A percentile compares a stretch with the other conserved stretches of the same genome.
Evolutionary conservation across 2,888 invertebrate species (phyloP).

Genomic region (Oscheius sp.): DNA sequence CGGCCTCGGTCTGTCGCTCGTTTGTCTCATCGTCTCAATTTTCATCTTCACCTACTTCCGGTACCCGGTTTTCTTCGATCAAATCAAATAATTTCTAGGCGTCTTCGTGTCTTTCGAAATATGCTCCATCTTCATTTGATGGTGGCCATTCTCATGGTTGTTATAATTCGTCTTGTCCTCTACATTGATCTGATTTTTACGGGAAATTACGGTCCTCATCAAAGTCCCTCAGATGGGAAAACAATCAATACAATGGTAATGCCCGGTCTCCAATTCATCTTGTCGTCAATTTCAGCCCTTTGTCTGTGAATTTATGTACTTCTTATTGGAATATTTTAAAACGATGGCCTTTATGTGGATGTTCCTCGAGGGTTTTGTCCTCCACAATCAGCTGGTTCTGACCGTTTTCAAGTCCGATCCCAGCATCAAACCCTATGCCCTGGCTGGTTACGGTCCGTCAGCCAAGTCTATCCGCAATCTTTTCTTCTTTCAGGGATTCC

Average conservation of each 20-base stretch:
- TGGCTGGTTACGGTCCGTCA: constrained; percentile 74
- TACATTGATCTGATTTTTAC: constrained; percentile 75
- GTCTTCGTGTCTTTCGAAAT: constrained; percentile 76
- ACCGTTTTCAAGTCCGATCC: constrained; percentile 77
- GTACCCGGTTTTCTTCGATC: constrained; percentile 74
- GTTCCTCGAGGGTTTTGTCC: constrained; percentile 89
- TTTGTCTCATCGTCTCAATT: constrained; percentile 83
- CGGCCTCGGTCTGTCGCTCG: constrained; percentile 84
- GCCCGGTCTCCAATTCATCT: background rate
- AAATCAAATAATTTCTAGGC: constrained; percentile 68
- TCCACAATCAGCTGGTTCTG: constrained; percentile 84
- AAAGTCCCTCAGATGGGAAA: constrained; percentile 68
- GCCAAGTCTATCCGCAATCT: too few species aligned
- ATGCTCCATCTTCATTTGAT: constrained; percentile 76
- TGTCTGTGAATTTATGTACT: constrained; percentile 84
- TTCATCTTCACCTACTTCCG: constrained; percentile 86
- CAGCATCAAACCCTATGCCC: constrained; percentile 72
- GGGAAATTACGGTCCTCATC: constrained; percentile 69
- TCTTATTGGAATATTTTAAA: constrained; percentile 87
- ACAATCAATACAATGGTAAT: constrained; percentile 75
- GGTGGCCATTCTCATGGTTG: constrained; percentile 76
- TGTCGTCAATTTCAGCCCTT: constrained; percentile 79
- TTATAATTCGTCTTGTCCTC: constrained; percentile 74
- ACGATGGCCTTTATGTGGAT: constrained; percentile 96
- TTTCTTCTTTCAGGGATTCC: constrained; percentile 64